Conservation (phyloP, 2,888 invertebrate species). For the Aleiodes leptofemur region DNA sequence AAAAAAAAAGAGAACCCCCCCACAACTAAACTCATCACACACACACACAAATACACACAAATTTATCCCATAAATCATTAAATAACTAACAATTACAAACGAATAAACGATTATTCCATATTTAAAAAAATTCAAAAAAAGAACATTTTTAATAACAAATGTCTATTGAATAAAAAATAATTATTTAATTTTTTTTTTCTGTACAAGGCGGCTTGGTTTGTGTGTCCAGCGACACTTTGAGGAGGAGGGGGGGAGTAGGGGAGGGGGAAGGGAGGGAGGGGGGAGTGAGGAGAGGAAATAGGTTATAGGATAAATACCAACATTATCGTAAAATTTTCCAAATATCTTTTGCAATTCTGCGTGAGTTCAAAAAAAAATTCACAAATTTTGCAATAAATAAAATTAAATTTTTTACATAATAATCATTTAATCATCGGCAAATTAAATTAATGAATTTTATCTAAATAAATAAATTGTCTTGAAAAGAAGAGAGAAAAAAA, state of each 20-base stretch:
- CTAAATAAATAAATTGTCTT: not conserved
- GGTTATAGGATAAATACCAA: conserved; percentile 64
- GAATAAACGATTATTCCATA: not conserved
- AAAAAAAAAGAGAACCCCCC: not conserved
- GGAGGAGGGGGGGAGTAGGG: conserved; percentile 58
- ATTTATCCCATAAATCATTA: not conserved
- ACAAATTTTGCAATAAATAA: not conserved
- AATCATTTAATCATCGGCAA: not conserved
- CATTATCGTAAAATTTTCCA: not conserved
- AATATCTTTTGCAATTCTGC: no score
- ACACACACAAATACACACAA: not conserved
- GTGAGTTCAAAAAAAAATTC: not conserved
- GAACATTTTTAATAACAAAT: not conserved
- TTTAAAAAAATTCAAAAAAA: not conserved
- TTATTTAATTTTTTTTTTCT: conserved; percentile 56
- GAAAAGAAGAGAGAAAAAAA: not conserved
- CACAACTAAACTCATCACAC: not conserved
- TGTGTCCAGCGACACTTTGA: conserved; percentile 36
- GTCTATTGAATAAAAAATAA: conserved; percentile 2
- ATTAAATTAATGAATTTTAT: not conserved
- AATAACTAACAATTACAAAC: not conserved
- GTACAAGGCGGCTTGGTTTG: conserved; percentile 58
- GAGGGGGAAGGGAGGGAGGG: conserved; percentile 27
- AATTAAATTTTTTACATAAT: not conserved
- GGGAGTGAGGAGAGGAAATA: conserved; percentile 66